A percentile compares a stretch with the other conserved stretches of the same genome.
Conservation (phyloP, 1,140 invertebrate genomes). For the Ostrea denselamellosa region DNA sequence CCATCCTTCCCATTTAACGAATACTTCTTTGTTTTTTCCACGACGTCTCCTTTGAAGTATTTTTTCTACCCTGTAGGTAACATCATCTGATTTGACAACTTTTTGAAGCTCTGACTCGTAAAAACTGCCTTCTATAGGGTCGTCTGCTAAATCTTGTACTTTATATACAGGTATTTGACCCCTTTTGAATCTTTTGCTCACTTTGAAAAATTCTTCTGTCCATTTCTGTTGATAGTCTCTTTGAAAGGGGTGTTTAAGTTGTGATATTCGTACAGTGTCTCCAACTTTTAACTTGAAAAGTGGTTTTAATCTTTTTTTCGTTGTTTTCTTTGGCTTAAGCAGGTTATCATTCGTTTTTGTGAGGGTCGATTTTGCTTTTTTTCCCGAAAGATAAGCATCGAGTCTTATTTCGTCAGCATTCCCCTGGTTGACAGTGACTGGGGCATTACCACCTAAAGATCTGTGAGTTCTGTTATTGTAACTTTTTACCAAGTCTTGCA, state of each 20-base stretch:
- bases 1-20: constrained; percentile 53
- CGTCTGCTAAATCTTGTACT: constrained; percentile 43
- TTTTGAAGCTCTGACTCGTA: constrained; percentile 52
- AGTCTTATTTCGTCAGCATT: constrained; percentile 36
- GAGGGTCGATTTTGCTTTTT: not conserved
- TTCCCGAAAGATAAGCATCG: not conserved
- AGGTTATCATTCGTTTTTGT: not conserved
- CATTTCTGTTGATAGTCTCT: constrained; percentile 55
- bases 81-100: not conserved
- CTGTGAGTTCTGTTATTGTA: constrained; percentile 47
- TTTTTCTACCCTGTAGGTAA: constrained; percentile 21
- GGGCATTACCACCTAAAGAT: constrained; percentile 33
- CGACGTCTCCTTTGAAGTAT: constrained; percentile 33
- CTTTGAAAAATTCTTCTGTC: constrained; percentile 54
- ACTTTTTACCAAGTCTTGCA: constrained; percentile 41
- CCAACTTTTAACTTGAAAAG: constrained; percentile 50
- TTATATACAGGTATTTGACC: constrained; percentile 47
- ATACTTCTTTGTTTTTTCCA: constrained; percentile 34
- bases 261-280: constrained; percentile 52
- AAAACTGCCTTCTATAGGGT: constrained; percentile 49
- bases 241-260: constrained; percentile 47
- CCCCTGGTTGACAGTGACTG: constrained; percentile 15
- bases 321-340: not conserved
- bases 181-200: constrained; percentile 38
- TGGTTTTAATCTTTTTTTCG: not conserved